Evolutionary conservation across 2,888 invertebrate species (phyloP), one percentile per base, ranked within the genome.

Genomic region (Scelioninae gen. 2): DNA sequence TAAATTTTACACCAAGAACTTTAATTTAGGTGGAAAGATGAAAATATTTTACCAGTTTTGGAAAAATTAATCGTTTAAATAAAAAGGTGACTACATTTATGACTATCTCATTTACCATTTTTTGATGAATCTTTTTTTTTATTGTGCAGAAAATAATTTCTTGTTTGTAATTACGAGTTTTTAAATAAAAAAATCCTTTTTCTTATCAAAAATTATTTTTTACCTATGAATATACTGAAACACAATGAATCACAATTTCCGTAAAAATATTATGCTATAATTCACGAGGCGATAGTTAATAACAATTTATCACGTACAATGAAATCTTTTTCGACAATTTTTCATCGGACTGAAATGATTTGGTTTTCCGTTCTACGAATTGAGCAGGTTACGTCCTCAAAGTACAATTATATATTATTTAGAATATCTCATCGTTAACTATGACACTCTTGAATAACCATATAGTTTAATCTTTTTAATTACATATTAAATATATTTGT

Each of bases 331-430:
- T 31, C 15, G 22, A 53, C 25, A 28, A 33, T 35, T 11, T 25
- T 43, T 45, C 35, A 4, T 28, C 31, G 2, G 15, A 19, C 41
- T 50, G 45, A 25, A 65, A 48, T 58, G 41, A 58, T 58, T 68
- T 33, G 11, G 31, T 13, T 57, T 16, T 50, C 31, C 45, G 11
- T 33, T 69, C 72, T 72, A 75, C 46, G 43, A 74, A 74, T 82
- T 82, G 83, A 83, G 82, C 83, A 82, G 81, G 77, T 82, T 79
- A 80, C 77, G 78, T 80, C 78, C 77, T 80, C 78, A 78, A 79
- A 81, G 72, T 78, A 78, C 75, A 78, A 76, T 74, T 65, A 22
- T 74, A 63, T 77, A 73, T 78, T 73, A 63, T 82, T 82, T 82
- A 83, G 82, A 83, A 83, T 83, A 83, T 83, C 61, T 74, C 80